These are phyloP conservation scores for Globodera rostochiensis DNA, from an alignment of 1,140 invertebrate species.

Conservation along the genomic window DNA sequence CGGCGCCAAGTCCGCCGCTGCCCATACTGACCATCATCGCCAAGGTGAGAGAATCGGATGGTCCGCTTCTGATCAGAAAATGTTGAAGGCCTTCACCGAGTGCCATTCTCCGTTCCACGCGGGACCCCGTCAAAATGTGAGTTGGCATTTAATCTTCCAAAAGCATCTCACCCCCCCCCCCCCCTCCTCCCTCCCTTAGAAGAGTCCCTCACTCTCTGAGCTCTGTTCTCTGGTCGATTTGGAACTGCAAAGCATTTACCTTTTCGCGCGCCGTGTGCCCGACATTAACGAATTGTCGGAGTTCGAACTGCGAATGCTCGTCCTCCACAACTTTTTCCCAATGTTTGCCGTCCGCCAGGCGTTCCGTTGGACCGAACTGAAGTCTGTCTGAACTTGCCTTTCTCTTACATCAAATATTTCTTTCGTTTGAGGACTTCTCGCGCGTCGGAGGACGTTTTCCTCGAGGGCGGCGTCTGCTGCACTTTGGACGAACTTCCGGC, in stretches of 20 bases:
- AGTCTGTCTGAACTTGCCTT: slow-evolving; percentile 15
- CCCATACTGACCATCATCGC: slow-evolving; percentile 60
- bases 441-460: slow-evolving; percentile 45
- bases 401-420: background rate
- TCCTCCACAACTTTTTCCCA: slow-evolving; percentile 60
- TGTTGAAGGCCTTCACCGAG: slow-evolving; percentile 46
- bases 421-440: slow-evolving; percentile 30
- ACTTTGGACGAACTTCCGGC: slow-evolving; percentile 36
- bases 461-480: slow-evolving; percentile 51
- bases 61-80: background rate
- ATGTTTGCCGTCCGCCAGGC: slow-evolving; percentile 56
- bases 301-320: slow-evolving; percentile 46
- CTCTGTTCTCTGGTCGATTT: slow-evolving; percentile 47
- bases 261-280: slow-evolving; percentile 55
- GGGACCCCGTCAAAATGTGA: slow-evolving; percentile 26
- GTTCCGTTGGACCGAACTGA: slow-evolving; percentile 43
- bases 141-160: background rate
- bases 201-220: slow-evolving; percentile 31
- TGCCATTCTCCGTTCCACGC: slow-evolving; percentile 26
- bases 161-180: too few species aligned
- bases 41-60: background rate
- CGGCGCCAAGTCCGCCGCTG: slow-evolving; percentile 60
- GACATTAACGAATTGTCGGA: slow-evolving; percentile 50
- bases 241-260: slow-evolving; percentile 44
- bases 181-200: background rate